Percentiles rank a stretch among this genome's conserved stretches.
Evolutionary conservation across 2,888 invertebrate genomes (phyloP).

Genomic region (Masnerella sp.): DNA sequence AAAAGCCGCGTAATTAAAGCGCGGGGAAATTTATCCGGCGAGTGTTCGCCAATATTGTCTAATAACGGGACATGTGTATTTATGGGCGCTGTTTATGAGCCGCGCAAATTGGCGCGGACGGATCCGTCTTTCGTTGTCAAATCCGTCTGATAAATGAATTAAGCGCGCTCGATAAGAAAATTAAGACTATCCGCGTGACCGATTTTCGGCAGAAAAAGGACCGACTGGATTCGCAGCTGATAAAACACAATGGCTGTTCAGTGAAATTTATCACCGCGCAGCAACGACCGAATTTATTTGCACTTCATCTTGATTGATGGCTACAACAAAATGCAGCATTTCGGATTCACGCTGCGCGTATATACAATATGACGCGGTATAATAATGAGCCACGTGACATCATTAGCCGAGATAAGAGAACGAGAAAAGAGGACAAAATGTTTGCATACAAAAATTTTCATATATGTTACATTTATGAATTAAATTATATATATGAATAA

Average conservation of each 20-base stretch:
- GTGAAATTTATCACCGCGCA: conserved; percentile 24
- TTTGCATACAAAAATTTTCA: no score
- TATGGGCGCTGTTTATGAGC: conserved; percentile 29
- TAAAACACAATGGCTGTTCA: conserved; percentile 35
- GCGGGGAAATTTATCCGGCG: conserved; percentile 28
- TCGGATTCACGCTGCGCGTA: background rate
- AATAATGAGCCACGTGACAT: conserved; percentile 18
- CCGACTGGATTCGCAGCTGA: conserved; percentile 22
- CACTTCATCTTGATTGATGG: conserved; percentile 40
- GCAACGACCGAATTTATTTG: conserved; percentile 27
- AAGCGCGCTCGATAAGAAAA: conserved; percentile 27
- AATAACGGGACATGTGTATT: conserved; percentile 43
- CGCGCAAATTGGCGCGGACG: conserved; percentile 26
- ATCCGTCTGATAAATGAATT: conserved; percentile 40
- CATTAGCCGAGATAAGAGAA: conserved; percentile 19
- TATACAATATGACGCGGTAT: conserved; percentile 14
- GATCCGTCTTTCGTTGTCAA: conserved; percentile 35
- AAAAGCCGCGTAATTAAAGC: conserved; percentile 33
- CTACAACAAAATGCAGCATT: conserved; percentile 22
- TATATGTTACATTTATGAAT: no score
- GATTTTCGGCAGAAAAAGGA: conserved; percentile 22
- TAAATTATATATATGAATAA: no score
- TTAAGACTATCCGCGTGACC: conserved; percentile 31
- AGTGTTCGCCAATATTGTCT: conserved; percentile 37
- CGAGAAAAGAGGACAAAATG: conserved; percentile 6